A percentile compares a stretch with the other conserved stretches of the same genome.
Conservation (phyloP, 92 coral and sea anemone species). For the Paramuricea clavata region DNA sequence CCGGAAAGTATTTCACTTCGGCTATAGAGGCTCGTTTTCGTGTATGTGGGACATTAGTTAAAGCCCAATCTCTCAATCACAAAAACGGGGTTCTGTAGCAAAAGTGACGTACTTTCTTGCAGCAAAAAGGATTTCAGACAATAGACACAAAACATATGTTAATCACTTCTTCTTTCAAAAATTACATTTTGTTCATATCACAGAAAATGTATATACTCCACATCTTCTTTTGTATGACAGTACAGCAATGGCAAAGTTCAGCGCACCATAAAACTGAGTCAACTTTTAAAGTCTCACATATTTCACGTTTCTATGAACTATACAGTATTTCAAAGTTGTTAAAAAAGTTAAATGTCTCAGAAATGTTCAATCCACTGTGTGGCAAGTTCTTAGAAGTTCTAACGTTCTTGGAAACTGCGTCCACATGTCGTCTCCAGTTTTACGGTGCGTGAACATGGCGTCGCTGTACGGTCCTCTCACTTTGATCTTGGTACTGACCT, state of each 20-base stretch:
- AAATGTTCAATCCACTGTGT: slow-evolving; percentile 23
- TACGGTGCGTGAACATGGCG: slow-evolving; percentile 44
- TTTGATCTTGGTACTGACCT: neutral
- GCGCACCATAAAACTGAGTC: slow-evolving; percentile 29
- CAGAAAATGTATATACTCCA: neutral
- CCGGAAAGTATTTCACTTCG: too few relatives aligned
- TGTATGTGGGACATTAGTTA: too few relatives aligned
- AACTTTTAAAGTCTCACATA: neutral
- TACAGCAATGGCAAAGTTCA: neutral
- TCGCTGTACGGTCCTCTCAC: slow-evolving; percentile 34
- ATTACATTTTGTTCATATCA: neutral
- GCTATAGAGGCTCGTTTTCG: too few relatives aligned
- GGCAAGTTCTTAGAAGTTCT: neutral
- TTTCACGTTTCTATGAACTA: neutral
- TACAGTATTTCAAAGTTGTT: neutral
- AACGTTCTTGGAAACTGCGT: slow-evolving; percentile 13
- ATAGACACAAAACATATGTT: too few relatives aligned
- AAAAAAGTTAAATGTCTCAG: neutral
- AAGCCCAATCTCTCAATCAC: too few relatives aligned
- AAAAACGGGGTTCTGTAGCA: too few relatives aligned
- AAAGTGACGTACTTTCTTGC: too few relatives aligned
- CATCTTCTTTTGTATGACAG: neutral
- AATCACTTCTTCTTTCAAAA: neutral
- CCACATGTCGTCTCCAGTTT: slow-evolving; percentile 27
- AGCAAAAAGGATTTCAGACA: too few relatives aligned